These are phyloP conservation scores for Myotis myotis DNA, from an alignment of 2,797 vertebrate species.

Conservation along the genomic window DNA sequence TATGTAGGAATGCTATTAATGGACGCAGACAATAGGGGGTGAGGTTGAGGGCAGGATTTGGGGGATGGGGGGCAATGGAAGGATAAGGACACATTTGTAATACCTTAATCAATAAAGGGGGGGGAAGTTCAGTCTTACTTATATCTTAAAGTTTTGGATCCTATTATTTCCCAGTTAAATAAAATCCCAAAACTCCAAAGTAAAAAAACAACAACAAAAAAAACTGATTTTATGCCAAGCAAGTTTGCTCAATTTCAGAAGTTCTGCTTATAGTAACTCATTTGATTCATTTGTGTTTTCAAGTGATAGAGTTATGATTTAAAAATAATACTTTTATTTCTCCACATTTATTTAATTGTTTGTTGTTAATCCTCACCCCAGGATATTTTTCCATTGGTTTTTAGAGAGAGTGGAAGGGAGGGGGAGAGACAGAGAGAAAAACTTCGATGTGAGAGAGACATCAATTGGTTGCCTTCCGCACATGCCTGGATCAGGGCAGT, in stretches of 20 bases:
- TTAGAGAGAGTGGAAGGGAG: too few relatives aligned
- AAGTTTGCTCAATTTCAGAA: slow-evolving; percentile 24
- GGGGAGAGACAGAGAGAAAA: too few relatives aligned
- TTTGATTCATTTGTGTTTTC: slow-evolving; percentile 19
- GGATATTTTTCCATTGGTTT: too few relatives aligned
- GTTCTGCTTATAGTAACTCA: neutral
- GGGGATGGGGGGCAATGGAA: too few relatives aligned
- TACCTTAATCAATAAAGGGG: too few relatives aligned
- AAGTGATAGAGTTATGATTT: neutral
- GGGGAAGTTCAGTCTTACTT: slow-evolving; percentile 35
- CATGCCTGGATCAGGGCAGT: too few relatives aligned
- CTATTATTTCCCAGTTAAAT: slow-evolving; percentile 60
- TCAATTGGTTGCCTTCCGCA: too few relatives aligned
- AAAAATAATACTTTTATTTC: neutral
- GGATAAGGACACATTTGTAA: too few relatives aligned
- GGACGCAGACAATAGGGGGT: too few relatives aligned
- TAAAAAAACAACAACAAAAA: neutral
- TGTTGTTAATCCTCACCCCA: too few relatives aligned
- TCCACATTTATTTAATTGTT: neutral
- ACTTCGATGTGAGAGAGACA: too few relatives aligned
- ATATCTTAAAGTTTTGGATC: slow-evolving; percentile 37
- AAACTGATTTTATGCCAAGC: neutral
- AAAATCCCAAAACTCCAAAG: slow-evolving; percentile 56
- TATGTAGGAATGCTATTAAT: neutral
- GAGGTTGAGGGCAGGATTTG: too few relatives aligned